Conservation (phyloP, 2,888 invertebrate species). For the Litoditis marina region DNA sequence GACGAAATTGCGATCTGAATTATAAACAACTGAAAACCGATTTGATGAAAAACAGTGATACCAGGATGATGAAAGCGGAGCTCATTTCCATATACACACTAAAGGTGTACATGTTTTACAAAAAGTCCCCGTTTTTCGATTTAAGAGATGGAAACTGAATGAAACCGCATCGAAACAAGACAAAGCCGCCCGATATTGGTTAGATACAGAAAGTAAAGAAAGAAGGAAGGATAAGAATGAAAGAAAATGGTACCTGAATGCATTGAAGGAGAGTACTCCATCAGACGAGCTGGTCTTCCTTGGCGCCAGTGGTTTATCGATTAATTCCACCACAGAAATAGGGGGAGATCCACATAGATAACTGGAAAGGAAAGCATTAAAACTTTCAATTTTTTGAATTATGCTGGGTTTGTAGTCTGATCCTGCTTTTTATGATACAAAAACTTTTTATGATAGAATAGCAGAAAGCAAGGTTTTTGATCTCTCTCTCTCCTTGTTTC, state of each 20-base stretch:
- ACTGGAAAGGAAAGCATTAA: neutral
- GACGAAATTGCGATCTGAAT: slow-evolving; percentile 14
- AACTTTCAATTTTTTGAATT: neutral
- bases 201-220: neutral
- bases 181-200: too few relatives aligned
- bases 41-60: too few relatives aligned
- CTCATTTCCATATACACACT: too few relatives aligned
- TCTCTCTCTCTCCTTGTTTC: too few relatives aligned
- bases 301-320: slow-evolving; percentile 20
- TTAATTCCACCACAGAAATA: slow-evolving; percentile 48
- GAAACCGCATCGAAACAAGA: neutral
- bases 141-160: neutral
- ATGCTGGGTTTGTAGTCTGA: neutral
- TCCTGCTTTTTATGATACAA: too few relatives aligned
- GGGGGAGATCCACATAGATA: slow-evolving; percentile 57
- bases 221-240: neutral
- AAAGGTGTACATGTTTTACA: too few relatives aligned
- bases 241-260: slow-evolving; percentile 5
- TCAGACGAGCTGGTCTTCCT: slow-evolving; percentile 6
- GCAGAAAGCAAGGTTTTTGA: too few relatives aligned
- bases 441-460: neutral
- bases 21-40: too few relatives aligned
- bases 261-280: slow-evolving; percentile 7
- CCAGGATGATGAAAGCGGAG: neutral
- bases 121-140: too few relatives aligned